These are phyloP conservation scores for Drosophila formosana DNA, from an alignment of 2,888 invertebrate species.

Conservation along the genomic window DNA sequence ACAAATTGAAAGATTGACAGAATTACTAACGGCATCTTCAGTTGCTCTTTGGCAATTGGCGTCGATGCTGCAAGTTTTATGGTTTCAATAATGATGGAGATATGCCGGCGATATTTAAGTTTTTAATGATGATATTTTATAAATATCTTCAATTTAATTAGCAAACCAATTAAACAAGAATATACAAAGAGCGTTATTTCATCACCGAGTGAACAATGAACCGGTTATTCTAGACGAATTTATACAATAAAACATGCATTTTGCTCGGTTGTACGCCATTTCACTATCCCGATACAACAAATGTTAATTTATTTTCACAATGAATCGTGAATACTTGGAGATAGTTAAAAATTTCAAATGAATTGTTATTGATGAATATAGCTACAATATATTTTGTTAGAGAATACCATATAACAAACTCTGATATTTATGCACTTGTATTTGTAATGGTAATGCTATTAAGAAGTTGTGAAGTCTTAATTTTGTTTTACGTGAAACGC, in stretches of 20 bases:
- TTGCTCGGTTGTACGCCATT: conserved; percentile 27
- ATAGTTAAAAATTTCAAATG: not conserved
- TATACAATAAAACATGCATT: conserved; percentile 16
- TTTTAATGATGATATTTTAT: conserved; percentile 33
- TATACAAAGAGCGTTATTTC: conserved; percentile 19
- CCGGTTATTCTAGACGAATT: conserved; percentile 47
- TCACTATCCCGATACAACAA: conserved; percentile 23
- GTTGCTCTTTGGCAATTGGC: conserved; percentile 23
- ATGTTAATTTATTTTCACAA: not conserved
- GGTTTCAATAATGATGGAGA: conserved; percentile 32
- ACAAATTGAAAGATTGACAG: conserved; percentile 11
- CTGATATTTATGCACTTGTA: not conserved
- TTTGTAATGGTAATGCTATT: not conserved
- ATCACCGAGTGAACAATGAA: conserved; percentile 30
- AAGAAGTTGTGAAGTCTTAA: not conserved
- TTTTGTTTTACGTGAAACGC: conserved; percentile 6
- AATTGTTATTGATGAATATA: not conserved
- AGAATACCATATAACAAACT: not conserved
- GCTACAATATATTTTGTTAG: not conserved
- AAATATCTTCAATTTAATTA: conserved; percentile 44
- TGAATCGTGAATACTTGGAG: not conserved
- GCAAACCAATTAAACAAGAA: conserved; percentile 34
- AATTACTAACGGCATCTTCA: conserved; percentile 16
- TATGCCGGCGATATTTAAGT: conserved; percentile 7
- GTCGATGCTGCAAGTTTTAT: conserved; percentile 46